Percentiles rank a stretch among this genome's conserved stretches.
Evolutionary conservation across 2,797 vertebrate species (phyloP).

Genomic region (Poliocrania exsul): DNA sequence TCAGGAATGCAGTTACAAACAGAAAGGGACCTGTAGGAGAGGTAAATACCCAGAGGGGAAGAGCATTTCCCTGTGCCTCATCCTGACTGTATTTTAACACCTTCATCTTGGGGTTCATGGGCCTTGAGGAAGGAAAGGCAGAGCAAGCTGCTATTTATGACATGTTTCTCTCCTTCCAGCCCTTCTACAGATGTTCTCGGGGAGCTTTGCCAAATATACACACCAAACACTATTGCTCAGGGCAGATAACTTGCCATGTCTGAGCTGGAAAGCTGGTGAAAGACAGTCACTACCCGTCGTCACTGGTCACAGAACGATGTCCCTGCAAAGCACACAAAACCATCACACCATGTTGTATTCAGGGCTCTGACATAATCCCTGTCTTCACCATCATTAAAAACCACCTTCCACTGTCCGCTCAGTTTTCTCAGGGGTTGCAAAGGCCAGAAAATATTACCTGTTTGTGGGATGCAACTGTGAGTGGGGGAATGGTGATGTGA

Average conservation of each 20-base stretch:
- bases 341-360: background rate
- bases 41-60: background rate
- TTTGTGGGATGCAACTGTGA: background rate
- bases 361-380: background rate
- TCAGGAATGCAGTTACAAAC: slow-evolving; percentile 17
- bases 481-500: background rate
- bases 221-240: background rate
- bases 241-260: background rate
- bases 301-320: background rate
- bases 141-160: background rate
- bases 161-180: background rate
- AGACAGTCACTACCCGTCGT: background rate
- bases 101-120: accelerated
- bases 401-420: background rate
- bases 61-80: background rate
- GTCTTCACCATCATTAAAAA: background rate
- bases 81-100: background rate
- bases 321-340: background rate
- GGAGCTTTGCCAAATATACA: background rate
- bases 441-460: background rate
- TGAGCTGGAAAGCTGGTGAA: background rate
- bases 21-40: background rate
- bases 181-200: background rate
- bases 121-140: background rate
- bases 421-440: background rate